Conservation (phyloP, 2,113 vertebrate genomes). For the Ursus arctos region DNA sequence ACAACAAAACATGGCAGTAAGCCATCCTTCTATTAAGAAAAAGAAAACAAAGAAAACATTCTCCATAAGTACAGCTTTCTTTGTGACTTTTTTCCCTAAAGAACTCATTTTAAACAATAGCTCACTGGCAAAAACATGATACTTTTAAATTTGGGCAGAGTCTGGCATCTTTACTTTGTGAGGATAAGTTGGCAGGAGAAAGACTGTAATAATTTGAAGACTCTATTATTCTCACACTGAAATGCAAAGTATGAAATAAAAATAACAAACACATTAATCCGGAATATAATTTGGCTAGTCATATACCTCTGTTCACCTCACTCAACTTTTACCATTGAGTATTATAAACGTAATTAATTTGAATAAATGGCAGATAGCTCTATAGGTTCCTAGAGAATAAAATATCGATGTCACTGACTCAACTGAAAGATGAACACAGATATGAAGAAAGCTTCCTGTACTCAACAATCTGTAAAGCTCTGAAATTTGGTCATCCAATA, state of each 20-base stretch:
- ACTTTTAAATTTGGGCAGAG: conserved; percentile 29
- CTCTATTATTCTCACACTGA: background rate
- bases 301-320: background rate
- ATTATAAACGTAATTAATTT: background rate
- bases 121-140: conserved; percentile 20
- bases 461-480: background rate
- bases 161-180: conserved; percentile 37
- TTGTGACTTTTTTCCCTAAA: background rate
- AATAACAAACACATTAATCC: conserved; percentile 31
- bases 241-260: background rate
- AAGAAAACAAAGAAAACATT: background rate
- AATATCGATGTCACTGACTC: background rate
- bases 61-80: conserved; percentile 27
- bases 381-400: background rate
- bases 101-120: conserved; percentile 34
- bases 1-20: conserved; percentile 77
- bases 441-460: background rate
- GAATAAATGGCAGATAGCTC: background rate
- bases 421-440: background rate
- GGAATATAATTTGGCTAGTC: background rate
- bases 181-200: conserved; percentile 33
- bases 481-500: background rate
- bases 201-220: conserved; percentile 6
- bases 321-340: background rate
- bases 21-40: conserved; percentile 46